Base-by-base conservation (phyloP, 64 coral and sea anemone genomes). In the Platygyra sinensis region DNA sequence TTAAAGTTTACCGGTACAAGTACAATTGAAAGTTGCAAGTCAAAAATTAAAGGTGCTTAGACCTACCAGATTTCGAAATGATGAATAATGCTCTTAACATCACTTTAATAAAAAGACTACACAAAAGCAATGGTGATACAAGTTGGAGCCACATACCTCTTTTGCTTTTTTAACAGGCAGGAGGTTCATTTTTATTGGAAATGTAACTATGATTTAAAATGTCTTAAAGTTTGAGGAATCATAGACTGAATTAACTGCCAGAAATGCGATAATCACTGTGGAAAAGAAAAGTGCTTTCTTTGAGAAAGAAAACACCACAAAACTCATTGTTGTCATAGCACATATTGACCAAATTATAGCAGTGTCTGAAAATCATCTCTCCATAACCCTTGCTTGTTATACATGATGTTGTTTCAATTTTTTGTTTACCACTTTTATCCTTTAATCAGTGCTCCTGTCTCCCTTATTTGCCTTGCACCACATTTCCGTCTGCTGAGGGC, bases 401-500 rank as follows among this genome's bases (percentile, higher is more conserved):
- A n/a, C 27, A 17, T 15, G 8, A 25, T 39, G 22, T 28, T 11
- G 46, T 85, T 24, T 83, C 12, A n/a, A n/a, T n/a, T n/a, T n/a
- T n/a, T n/a, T 27, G 65, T n/a, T n/a, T n/a, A n/a, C n/a, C n/a
- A n/a, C 32, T 72, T 61, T 59, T 91, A 11, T 28, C 22, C 19
- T 17, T 76, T 83, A 60, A 29, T 42, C 77, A 98, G 93, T 87
- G 19, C 51, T 24, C 22, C 88, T 60, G 77, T 72, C 19, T 65
- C 90, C 8, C 88, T 95, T 1, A 81, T 93, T 33, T 99, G 97
- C 73, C 90, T 95, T 25, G 97, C 97, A 31, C 97, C 97, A 74
- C 97, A 99, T 72, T 99, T 99, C 20, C 97, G 97, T 74, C 64
- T 99, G 54, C 60, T 99, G 61, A 72, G 97, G 83, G 77, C 89